phyloP scores from a whole-genome alignment of 2,113 vertebrate genomes.

The Cricetomys ansorgei region DNA sequence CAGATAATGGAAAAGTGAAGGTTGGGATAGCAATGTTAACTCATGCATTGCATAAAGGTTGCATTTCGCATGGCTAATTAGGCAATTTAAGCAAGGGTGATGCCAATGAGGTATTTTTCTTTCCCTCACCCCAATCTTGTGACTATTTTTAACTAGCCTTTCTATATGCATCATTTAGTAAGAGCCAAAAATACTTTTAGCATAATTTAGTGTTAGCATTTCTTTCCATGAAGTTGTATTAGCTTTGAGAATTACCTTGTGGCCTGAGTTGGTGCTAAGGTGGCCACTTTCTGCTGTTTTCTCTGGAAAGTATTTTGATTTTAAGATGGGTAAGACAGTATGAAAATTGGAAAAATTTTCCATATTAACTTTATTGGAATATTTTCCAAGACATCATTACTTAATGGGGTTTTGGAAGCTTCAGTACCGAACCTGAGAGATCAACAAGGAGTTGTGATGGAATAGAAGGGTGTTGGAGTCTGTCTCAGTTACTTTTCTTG shows the following conservation, averaged over 20 bases:
- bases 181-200: slow-evolving; percentile 75
- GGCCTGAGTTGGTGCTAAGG: not conserved
- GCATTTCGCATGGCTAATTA: slow-evolving; percentile 77
- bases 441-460: not conserved
- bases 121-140: not conserved
- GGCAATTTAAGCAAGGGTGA: slow-evolving; percentile 60
- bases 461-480: not conserved
- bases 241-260: slow-evolving; percentile 51
- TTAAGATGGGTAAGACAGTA: not conserved
- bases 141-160: slow-evolving; percentile 73
- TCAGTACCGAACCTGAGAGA: not conserved
- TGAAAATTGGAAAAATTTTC: slow-evolving; percentile 12
- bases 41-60: slow-evolving; percentile 70
- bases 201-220: slow-evolving; percentile 71
- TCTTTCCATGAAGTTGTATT: slow-evolving; percentile 59
- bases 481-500: not conserved
- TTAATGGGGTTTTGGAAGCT: not conserved
- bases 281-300: slow-evolving; percentile 8
- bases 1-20: slow-evolving; percentile 80
- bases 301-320: slow-evolving; percentile 2
- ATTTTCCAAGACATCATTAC: slow-evolving; percentile 19
- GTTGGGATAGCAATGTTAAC: slow-evolving; percentile 72
- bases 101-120: slow-evolving; percentile 37
- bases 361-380: slow-evolving; percentile 4
- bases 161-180: slow-evolving; percentile 71